Evolutionary conservation across 2,797 vertebrate species (phyloP).

Genomic region (Pogoniulus pusillus): DNA sequence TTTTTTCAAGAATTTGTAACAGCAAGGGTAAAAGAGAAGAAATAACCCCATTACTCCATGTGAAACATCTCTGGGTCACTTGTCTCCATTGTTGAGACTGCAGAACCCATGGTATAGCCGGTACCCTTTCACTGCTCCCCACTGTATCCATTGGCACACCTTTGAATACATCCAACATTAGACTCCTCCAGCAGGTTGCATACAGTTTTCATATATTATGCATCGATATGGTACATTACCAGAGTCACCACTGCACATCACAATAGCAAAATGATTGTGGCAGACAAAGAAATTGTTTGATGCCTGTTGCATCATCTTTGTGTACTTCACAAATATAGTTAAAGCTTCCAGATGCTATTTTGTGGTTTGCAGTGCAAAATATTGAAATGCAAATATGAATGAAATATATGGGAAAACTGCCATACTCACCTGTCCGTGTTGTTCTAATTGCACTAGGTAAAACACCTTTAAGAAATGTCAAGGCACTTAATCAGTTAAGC

Average conservation of each 20-base stretch:
- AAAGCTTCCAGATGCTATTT: not conserved
- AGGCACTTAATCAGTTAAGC: not conserved
- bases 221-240: slow-evolving; percentile 45
- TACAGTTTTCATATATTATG: slow-evolving; percentile 22
- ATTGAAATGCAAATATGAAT: not conserved
- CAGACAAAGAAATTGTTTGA: not conserved
- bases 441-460: not conserved
- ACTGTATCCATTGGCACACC: slow-evolving; percentile 58
- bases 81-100: not conserved
- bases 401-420: not conserved
- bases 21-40: not conserved
- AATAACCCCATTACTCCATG: not conserved
- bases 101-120: not conserved
- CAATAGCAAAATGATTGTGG: slow-evolving; percentile 6
- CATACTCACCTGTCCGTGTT: not conserved
- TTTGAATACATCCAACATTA: slow-evolving; percentile 51
- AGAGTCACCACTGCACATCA: slow-evolving; percentile 29
- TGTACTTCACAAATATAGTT: slow-evolving; percentile 54
- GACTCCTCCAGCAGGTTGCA: slow-evolving; percentile 35
- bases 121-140: slow-evolving; percentile 74
- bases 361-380: not conserved
- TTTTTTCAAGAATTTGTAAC: slow-evolving; percentile 26
- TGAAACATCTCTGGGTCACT: not conserved
- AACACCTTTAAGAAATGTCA: not conserved
- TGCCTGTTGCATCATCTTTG: slow-evolving; percentile 39